Evolutionary conservation across 2,113 vertebrate species (phyloP).

Genomic region (Symphodus melops): DNA sequence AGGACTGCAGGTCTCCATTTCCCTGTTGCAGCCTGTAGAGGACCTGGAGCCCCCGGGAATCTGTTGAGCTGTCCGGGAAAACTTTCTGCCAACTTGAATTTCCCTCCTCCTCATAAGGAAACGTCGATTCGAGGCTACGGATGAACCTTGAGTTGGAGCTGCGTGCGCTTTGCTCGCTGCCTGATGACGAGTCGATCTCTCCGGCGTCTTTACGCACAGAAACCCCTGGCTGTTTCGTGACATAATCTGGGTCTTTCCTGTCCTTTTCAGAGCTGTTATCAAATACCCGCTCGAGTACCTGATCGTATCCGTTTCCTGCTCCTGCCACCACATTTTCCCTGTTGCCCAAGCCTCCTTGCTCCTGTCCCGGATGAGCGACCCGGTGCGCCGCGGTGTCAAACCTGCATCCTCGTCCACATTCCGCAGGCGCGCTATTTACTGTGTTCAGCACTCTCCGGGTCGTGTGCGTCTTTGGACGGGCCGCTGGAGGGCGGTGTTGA

Average conservation of each 20-base stretch:
- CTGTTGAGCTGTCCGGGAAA: conserved; percentile 24
- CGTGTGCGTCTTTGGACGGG: conserved; percentile 70
- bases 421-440: conserved; percentile 45
- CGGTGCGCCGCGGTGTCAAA: conserved; percentile 47
- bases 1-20: conserved; percentile 28
- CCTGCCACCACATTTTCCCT: not conserved
- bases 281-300: not conserved
- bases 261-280: not conserved
- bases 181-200: conserved; percentile 3
- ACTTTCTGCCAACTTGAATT: conserved; percentile 60
- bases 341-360: conserved; percentile 19
- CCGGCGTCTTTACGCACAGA: conserved; percentile 1
- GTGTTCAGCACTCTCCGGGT: conserved; percentile 45
- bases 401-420: conserved; percentile 64
- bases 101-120: conserved; percentile 26
- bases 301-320: not conserved
- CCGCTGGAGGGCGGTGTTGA: conserved; percentile 84
- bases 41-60: conserved; percentile 24
- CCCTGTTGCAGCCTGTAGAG: conserved; percentile 13
- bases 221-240: not conserved
- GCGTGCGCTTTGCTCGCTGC: not conserved
- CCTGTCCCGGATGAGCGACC: conserved; percentile 31
- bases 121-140: conserved; percentile 58
- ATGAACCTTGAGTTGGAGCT: conserved; percentile 40
- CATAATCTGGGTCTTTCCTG: not conserved